Evolutionary conservation across 2,113 vertebrate species (phyloP), one percentile per base, ranked within the genome.

Genomic region (Pomatostomus ruficeps): DNA sequence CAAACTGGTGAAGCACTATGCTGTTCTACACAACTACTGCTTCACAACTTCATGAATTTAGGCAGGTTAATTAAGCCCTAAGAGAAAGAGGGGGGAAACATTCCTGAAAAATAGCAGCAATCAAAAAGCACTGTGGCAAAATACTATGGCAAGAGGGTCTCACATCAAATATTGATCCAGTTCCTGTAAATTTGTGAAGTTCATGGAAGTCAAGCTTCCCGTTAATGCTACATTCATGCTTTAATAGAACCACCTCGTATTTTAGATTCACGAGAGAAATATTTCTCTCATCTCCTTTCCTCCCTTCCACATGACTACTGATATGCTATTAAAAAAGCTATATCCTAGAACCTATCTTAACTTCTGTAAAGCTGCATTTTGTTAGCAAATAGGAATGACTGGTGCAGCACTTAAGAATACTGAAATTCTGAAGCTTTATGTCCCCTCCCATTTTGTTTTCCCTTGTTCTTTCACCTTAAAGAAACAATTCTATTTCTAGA

Each of bases 141-240:
- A 93, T 71, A 85, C 51, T 83, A 43, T 7, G 0, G 62, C 81
- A 88, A 89, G 46, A 93, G 54, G 19, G 62, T 66, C 36, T 70
- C 68, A 75, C 59, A 94, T 65, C 72, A 96, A 87, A 93, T 93
- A 94, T 83, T 88, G 88, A 94, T 89, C 29, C 40, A 80, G 40
- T 38, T 93, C 62, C 76, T 63, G 45, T 66, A 87, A 89, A 91
- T 45, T 93, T 4, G 6, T 42, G 38, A 92, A 84, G 45, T 92
- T 95, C 93, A 93, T 43, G 72, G 68, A 94, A 95, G 71, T 74
- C 55, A 83, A 46, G 81, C 83, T 81, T 85, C 6, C 51, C 33
- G 91, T 91, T 96, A 91, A 92, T 65, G 71, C 40, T n/a, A 72
- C 21, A 40, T 86, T 80, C 33, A 31, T 24, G 20, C 75, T 51